These are phyloP conservation scores for Halcyon smyrnensis DNA, from an alignment of 2,797 vertebrate species.

Conservation along the genomic window DNA sequence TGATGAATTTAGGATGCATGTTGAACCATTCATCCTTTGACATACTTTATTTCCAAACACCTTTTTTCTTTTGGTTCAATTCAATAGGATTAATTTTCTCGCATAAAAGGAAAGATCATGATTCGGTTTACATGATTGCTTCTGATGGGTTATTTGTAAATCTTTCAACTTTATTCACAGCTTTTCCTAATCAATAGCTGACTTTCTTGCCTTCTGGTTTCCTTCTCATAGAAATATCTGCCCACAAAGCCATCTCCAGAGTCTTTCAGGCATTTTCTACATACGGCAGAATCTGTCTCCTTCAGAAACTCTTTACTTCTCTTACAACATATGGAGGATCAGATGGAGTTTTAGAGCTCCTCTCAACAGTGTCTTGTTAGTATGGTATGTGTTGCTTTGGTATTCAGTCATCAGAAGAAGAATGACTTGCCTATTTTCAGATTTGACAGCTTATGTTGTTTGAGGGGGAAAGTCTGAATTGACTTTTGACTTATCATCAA, in stretches of 20 bases:
- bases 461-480: neutral
- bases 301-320: conserved; percentile 3
- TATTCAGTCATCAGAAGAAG: neutral
- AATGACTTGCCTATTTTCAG: neutral
- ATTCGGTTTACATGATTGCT: neutral
- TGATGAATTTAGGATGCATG: neutral
- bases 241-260: neutral
- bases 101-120: neutral
- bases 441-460: conserved; percentile 9
- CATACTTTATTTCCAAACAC: conserved; percentile 11
- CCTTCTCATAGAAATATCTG: neutral
- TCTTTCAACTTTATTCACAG: conserved; percentile 4
- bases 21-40: neutral
- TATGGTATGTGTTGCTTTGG: neutral
- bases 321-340: conserved; percentile 1
- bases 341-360: conserved; percentile 32
- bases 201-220: neutral
- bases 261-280: neutral
- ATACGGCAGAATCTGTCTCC: neutral
- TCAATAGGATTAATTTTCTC: conserved; percentile 18
- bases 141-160: conserved; percentile 17
- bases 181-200: conserved; percentile 10
- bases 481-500: neutral
- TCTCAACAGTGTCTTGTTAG: neutral
- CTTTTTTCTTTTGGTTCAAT: conserved; percentile 28